These are phyloP conservation scores for Pasiphila rectangulata DNA, from an alignment of 2,888 invertebrate genomes.

Conservation along the genomic window DNA sequence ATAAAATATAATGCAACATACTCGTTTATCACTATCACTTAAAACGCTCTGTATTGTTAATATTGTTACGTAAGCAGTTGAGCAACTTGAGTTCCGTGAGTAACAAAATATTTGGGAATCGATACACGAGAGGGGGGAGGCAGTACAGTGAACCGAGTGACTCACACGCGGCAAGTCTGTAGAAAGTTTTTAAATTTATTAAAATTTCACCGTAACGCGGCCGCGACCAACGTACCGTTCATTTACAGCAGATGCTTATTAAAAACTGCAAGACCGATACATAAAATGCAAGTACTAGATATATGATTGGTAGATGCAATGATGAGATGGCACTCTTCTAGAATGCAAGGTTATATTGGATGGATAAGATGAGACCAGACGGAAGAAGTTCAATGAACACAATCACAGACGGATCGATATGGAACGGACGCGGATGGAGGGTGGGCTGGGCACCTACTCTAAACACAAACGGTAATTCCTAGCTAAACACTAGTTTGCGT, in stretches of 20 bases:
- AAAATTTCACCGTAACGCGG: conserved; percentile 77
- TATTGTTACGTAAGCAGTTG: conserved; percentile 40
- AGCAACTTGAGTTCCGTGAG: conserved; percentile 37
- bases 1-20: conserved; percentile 13
- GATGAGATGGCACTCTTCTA: neutral
- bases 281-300: no score
- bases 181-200: conserved; percentile 72
- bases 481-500: neutral
- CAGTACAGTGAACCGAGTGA: conserved; percentile 61
- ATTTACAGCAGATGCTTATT: conserved; percentile 40
- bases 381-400: conserved; percentile 30
- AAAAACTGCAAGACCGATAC: no score
- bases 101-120: conserved; percentile 39
- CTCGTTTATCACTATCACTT: neutral
- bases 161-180: conserved; percentile 47
- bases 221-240: conserved; percentile 44
- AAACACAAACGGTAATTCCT: conserved; percentile 13
- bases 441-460: no score
- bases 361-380: conserved; percentile 20
- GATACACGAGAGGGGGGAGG: conserved; percentile 44
- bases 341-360: neutral
- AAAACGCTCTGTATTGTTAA: conserved; percentile 1
- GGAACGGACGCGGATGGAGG: conserved; percentile 20
- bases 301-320: no score
- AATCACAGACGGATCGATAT: conserved; percentile 33